phyloP scores from a whole-genome alignment of 2,888 invertebrate genomes.

The Eupsilia transversa region DNA sequence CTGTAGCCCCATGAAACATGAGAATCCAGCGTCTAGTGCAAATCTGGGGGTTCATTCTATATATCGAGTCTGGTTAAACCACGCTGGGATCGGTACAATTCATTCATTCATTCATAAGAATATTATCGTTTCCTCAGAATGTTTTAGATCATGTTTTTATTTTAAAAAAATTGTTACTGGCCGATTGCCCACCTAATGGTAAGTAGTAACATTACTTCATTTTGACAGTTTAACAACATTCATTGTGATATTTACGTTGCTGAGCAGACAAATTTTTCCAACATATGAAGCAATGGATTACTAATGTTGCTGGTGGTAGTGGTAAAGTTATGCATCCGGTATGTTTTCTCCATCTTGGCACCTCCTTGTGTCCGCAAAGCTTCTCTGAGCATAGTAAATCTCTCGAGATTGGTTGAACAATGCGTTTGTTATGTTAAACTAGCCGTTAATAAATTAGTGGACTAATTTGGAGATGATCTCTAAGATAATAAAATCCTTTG shows the following conservation, averaged over 20 bases:
- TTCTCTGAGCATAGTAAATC: slow-evolving; percentile 33
- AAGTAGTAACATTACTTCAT: not conserved
- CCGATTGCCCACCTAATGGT: not conserved
- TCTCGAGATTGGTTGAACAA: slow-evolving; percentile 21
- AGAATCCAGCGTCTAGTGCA: too few species aligned
- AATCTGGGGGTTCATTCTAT: too few species aligned
- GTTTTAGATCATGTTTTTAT: not conserved
- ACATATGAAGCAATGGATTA: too few species aligned
- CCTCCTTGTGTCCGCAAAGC: not conserved
- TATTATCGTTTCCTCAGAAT: too few species aligned
- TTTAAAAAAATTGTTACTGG: too few species aligned
- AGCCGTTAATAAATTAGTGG: slow-evolving; percentile 34
- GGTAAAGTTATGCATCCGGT: not conserved
- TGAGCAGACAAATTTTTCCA: too few species aligned
- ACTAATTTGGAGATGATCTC: slow-evolving; percentile 13
- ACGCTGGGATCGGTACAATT: too few species aligned
- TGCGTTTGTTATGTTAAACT: slow-evolving; percentile 22
- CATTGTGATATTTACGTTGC: too few species aligned
- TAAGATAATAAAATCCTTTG: slow-evolving; percentile 26
- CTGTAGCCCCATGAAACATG: too few species aligned
- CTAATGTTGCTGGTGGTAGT: not conserved
- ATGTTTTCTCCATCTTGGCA: not conserved
- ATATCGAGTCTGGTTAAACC: too few species aligned
- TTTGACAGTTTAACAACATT: too few species aligned
- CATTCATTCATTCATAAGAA: too few species aligned